Evolutionary conservation across 1,140 invertebrate species (phyloP).

Genomic region (Goniozus legneri): DNA sequence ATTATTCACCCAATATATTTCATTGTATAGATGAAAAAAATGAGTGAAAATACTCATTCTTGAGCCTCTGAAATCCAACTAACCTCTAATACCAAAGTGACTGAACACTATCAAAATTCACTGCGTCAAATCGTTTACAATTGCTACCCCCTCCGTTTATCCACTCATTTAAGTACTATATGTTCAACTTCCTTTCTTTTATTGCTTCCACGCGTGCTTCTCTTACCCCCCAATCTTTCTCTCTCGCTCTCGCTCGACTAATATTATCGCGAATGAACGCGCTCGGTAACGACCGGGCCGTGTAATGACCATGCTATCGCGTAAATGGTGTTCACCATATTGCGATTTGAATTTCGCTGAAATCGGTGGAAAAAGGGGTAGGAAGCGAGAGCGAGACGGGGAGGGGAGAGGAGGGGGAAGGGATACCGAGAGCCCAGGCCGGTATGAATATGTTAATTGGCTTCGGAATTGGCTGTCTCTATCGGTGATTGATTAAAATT

Average conservation of each 20-base stretch:
- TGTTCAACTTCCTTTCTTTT: neutral
- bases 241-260: neutral
- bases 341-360: slow-evolving; percentile 28
- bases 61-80: too few relatives aligned
- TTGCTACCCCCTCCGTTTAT: slow-evolving; percentile 1
- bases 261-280: slow-evolving; percentile 17
- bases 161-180: too few relatives aligned
- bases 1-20: too few relatives aligned
- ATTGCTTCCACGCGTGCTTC: neutral
- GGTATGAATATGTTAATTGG: slow-evolving; percentile 51
- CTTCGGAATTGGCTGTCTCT: slow-evolving; percentile 46
- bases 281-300: slow-evolving; percentile 19
- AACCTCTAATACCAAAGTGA: too few relatives aligned
- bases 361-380: slow-evolving; percentile 21
- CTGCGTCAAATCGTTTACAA: slow-evolving; percentile 8
- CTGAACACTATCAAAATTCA: slow-evolving; percentile 23
- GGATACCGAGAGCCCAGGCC: too few relatives aligned
- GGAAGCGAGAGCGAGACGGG: too few relatives aligned
- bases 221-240: neutral
- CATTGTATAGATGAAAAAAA: too few relatives aligned
- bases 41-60: too few relatives aligned
- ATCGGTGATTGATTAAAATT: slow-evolving; percentile 50
- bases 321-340: slow-evolving; percentile 15
- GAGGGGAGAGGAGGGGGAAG: too few relatives aligned
- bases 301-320: slow-evolving; percentile 9